Evolutionary conservation across 2,888 invertebrate species (phyloP).

Genomic region (Drosophila kambysellisi): DNA sequence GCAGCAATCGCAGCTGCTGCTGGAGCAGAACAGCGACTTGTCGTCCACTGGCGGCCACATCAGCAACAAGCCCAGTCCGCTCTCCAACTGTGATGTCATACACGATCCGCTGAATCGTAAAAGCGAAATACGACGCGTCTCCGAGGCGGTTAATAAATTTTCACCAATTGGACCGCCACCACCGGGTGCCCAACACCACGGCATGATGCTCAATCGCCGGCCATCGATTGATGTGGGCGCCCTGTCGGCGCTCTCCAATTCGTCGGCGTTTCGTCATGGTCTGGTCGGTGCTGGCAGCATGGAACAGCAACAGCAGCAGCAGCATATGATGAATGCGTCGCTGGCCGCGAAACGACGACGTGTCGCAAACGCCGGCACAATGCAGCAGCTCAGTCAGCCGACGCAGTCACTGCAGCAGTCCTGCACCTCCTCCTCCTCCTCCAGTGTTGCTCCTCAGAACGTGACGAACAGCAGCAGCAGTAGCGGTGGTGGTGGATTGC

Average conservation of each 20-base stretch:
- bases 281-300: conserved; percentile 75
- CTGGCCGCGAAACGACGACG: conserved; percentile 87
- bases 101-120: conserved; percentile 83
- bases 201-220: conserved; percentile 84
- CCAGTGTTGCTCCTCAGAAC: conserved; percentile 1
- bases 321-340: conserved; percentile 69
- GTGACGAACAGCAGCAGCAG: conserved; percentile 31
- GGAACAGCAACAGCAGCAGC: conserved; percentile 69
- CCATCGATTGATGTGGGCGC: conserved; percentile 86
- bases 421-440: conserved; percentile 13
- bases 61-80: conserved; percentile 68
- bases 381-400: conserved; percentile 52
- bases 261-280: conserved; percentile 73
- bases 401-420: conserved; percentile 48
- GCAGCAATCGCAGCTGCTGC: conserved; percentile 60
- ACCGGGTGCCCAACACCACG: conserved; percentile 61
- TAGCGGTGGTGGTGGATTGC: conserved; percentile 20
- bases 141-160: conserved; percentile 83
- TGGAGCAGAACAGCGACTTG: conserved; percentile 51
- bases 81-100: conserved; percentile 85
- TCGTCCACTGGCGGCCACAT: conserved; percentile 47
- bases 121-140: conserved; percentile 86
- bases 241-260: conserved; percentile 67
- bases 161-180: conserved; percentile 66
- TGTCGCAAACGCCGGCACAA: conserved; percentile 79